Base-by-base conservation (phyloP, 2,113 vertebrate genomes). In the Micromys minutus region DNA sequence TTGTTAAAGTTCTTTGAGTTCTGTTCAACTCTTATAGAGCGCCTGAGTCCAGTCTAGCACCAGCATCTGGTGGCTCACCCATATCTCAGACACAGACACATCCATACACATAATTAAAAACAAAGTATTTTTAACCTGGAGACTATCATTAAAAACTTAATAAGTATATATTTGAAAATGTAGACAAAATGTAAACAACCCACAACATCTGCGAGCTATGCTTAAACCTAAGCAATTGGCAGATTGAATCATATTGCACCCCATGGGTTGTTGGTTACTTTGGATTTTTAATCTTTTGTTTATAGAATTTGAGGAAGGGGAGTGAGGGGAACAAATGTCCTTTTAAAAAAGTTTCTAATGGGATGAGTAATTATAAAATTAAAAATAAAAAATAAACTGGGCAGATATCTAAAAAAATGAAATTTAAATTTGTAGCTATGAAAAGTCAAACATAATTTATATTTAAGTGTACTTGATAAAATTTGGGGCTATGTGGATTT, bases 401-500 rank as follows among this genome's bases (percentile, higher is more conserved):
- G 76, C 24, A 72, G 19, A 31, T 96, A 76, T 12, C 34, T 94
- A 47, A 79, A 87, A 76, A 94, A 95, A 87, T 76, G 24, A n/a
- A 87, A 90, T 83, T 34, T 84, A 59, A 94, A 12, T 91, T 84
- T 87, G 50, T 90, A 95, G 16, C 26, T 74, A 77, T 24, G 7
- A 92, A 89, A 86, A 93, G 13, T 80, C 91, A 93, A 75, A 90
- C 29, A 7, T 83, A 45, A 83, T 76, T 80, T 93, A 79, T 36
- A 57, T 85, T 90, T 90, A 95, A 81, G 6, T 87, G 3, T 91
- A 90, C 55, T 86, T 67, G 74, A n/a, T 90, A 95, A 59, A 94
- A 89, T 55, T 77, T 91, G 31, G 55, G 76, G 76, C 57, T 89
- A 42, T 95, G 29, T 97, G 21, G 79, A 83, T 80, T 92, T 95